These are phyloP conservation scores for Zaprionus capensis DNA, from an alignment of 1,140 invertebrate species.

Conservation along the genomic window DNA sequence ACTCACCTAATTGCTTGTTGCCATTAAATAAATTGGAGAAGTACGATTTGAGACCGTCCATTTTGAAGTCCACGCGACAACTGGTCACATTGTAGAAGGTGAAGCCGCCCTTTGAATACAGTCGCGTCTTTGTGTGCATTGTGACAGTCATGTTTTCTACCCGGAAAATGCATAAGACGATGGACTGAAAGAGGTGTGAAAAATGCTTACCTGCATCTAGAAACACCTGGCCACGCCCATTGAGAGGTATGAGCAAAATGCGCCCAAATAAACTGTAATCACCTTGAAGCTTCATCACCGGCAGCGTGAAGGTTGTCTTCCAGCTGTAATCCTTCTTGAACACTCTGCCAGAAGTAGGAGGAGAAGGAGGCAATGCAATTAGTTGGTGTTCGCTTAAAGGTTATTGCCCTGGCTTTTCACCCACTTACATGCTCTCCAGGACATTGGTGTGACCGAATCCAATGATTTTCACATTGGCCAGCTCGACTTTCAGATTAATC, in stretches of 20 bases:
- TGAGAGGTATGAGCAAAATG: conserved; percentile 89
- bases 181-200: background rate
- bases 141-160: conserved; percentile 85
- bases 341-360: conserved; percentile 83
- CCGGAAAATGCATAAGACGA: background rate
- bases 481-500: conserved; percentile 88
- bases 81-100: conserved; percentile 88
- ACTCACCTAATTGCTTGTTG: conserved; percentile 78
- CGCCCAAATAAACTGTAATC: conserved; percentile 89
- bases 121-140: conserved; percentile 87
- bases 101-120: conserved; percentile 86
- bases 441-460: conserved; percentile 88
- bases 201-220: conserved; percentile 87
- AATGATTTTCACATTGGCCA: conserved; percentile 87
- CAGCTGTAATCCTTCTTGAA: conserved; percentile 87
- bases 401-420: background rate
- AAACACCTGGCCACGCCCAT: conserved; percentile 88
- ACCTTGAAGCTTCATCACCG: conserved; percentile 88
- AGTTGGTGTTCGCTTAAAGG: background rate
- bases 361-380: background rate
- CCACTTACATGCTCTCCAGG: conserved; percentile 86
- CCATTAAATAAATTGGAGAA: conserved; percentile 82
- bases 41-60: conserved; percentile 75
- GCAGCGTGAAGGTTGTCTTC: conserved; percentile 87
- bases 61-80: conserved; percentile 74